Percentiles rank a stretch among this genome's conserved stretches.
Conservation (phyloP, 2,797 vertebrate genomes). For the Pangasius krempfi region DNA sequence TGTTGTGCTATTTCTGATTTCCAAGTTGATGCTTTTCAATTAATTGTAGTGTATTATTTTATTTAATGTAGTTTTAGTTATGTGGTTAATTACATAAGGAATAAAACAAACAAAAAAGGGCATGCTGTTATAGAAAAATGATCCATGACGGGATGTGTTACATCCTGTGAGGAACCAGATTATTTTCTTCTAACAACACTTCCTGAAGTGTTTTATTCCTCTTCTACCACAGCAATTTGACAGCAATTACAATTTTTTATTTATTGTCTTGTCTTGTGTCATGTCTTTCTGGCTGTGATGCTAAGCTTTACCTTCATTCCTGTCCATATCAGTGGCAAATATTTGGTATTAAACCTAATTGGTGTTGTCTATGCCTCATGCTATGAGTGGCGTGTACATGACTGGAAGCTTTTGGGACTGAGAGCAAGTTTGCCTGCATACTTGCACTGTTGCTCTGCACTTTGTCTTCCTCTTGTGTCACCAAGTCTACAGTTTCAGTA, state of each 20-base stretch:
- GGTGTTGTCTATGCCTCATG: background rate
- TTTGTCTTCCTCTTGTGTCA: background rate
- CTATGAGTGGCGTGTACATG: background rate
- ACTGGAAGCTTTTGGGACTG: background rate
- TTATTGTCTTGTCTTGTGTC: background rate
- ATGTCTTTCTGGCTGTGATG: background rate
- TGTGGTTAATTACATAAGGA: background rate
- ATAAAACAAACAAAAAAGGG: background rate
- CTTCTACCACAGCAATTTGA: background rate
- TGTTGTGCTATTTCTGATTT: background rate
- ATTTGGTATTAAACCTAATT: background rate
- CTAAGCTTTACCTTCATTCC: background rate
- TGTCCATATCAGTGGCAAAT: background rate
- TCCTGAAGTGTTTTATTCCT: background rate
- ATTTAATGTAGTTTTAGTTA: background rate
- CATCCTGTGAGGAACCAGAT: background rate
- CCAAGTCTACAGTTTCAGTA: no score
- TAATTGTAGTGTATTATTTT: background rate
- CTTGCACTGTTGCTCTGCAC: background rate
- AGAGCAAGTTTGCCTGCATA: conserved; percentile 31
- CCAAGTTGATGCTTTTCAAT: background rate
- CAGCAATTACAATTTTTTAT: background rate
- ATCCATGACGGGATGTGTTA: background rate
- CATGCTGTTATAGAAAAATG: background rate
- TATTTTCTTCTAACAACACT: background rate